phyloP scores from a whole-genome alignment of 2,113 vertebrate genomes.

The Podiceps cristatus region DNA sequence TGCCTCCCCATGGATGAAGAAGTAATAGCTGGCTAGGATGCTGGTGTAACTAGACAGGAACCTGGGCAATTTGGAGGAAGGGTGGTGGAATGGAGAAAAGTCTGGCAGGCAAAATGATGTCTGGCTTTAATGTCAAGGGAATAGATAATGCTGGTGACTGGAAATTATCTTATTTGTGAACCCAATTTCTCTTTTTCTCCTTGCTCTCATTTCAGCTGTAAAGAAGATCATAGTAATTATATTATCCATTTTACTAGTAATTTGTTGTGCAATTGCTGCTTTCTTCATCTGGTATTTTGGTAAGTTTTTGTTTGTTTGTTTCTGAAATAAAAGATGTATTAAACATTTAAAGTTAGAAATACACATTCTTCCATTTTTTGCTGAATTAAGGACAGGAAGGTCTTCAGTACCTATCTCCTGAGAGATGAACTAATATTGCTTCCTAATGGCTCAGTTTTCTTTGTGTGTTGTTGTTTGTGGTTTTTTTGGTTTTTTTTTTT shows the following conservation, averaged over 20 bases:
- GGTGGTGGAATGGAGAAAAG: not conserved
- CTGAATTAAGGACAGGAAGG: not conserved
- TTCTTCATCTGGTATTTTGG: conserved; percentile 78
- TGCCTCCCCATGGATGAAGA: not conserved
- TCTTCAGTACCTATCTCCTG: not conserved
- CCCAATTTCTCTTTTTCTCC: not conserved
- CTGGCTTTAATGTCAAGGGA: not conserved
- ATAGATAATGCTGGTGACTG: not conserved
- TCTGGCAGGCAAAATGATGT: not conserved
- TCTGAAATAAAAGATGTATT: not conserved
- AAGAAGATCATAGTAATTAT: conserved; percentile 40
- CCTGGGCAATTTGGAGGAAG: not conserved
- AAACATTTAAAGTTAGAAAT: not conserved
- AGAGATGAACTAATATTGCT: not conserved
- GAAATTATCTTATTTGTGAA: not conserved
- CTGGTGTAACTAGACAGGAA: not conserved
- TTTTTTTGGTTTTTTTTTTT: not conserved
- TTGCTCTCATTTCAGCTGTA: conserved; percentile 41
- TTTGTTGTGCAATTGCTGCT: conserved; percentile 22
- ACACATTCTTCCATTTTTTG: not conserved
- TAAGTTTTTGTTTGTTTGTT: conserved; percentile 48
- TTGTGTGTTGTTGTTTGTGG: too few relatives aligned
- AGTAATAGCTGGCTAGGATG: not conserved
- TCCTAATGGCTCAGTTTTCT: not conserved
- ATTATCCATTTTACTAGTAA: not conserved